Percentiles rank a stretch among this genome's conserved stretches.
phyloP scores from a whole-genome alignment of 2,888 invertebrate genomes.

The Parochlus steinenii region DNA sequence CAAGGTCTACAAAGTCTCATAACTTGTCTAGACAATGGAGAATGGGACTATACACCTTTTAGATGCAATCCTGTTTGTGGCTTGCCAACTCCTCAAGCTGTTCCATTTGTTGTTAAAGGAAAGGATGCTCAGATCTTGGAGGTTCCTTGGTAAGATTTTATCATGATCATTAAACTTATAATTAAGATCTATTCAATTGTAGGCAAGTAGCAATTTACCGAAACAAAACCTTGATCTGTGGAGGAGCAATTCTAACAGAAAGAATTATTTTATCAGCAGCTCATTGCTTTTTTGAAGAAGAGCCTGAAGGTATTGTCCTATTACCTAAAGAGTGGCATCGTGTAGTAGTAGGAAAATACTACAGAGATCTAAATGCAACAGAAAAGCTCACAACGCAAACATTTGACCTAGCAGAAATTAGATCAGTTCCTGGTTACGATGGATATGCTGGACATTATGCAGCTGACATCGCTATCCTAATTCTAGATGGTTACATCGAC shows the following conservation, averaged over 20 bases:
- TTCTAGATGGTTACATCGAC: constrained; percentile 4
- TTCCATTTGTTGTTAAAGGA: constrained; percentile 3
- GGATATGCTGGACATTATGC: constrained; percentile 5
- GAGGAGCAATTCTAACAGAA: constrained; percentile 6
- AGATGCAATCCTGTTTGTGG: constrained; percentile 6
- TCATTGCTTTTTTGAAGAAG: constrained; percentile 4
- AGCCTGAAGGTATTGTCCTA: constrained; percentile 1
- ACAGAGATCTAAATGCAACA: not conserved
- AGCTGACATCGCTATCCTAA: constrained; percentile 1
- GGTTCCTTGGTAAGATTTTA: not conserved
- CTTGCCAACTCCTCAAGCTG: constrained; percentile 1
- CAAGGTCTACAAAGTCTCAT: not conserved
- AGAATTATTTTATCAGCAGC: constrained; percentile 1
- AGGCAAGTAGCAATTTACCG: constrained; percentile 7
- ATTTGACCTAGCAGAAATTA: constrained; percentile 1
- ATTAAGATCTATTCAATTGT: not conserved
- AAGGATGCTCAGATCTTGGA: constrained; percentile 5
- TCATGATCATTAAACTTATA: not conserved
- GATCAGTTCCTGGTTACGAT: constrained; percentile 5
- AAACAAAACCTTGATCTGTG: constrained; percentile 2
- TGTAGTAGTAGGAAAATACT: constrained; percentile 3
- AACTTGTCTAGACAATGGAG: constrained; percentile 2
- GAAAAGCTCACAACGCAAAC: constrained; percentile 2
- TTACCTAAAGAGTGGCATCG: not conserved
- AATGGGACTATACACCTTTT: constrained; percentile 4